These are phyloP conservation scores for Melanargia galathea DNA, from an alignment of 2,888 invertebrate species.

Conservation along the genomic window DNA sequence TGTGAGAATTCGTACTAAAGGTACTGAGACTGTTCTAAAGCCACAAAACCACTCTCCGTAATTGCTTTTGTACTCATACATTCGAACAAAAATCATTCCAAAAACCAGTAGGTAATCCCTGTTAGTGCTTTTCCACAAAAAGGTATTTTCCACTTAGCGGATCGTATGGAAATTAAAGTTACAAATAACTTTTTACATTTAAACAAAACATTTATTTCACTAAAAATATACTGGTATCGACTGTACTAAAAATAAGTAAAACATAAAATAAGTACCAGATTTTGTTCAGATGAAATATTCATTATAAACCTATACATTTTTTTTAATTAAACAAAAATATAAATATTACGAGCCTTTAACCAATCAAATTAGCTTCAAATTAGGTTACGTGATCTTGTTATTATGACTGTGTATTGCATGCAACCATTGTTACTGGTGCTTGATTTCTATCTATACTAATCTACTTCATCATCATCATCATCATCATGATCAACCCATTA, in stretches of 20 bases:
- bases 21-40: too few species aligned
- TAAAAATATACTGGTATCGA: too few species aligned
- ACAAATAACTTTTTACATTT: too few species aligned
- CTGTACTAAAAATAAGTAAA: not conserved
- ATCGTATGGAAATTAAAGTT: constrained; percentile 2
- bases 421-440: not conserved
- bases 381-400: not conserved
- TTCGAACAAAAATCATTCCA: constrained; percentile 7
- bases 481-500: too few species aligned
- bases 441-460: too few species aligned
- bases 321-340: not conserved
- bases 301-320: too few species aligned
- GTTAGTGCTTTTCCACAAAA: constrained; percentile 3
- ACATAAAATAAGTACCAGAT: not conserved
- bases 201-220: too few species aligned
- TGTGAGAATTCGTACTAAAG: too few species aligned
- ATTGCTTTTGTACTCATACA: constrained; percentile 15
- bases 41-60: constrained; percentile 9
- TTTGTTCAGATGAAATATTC: not conserved
- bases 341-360: not conserved
- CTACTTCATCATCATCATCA: too few species aligned
- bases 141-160: not conserved
- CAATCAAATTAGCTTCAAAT: not conserved
- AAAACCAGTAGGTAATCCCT: not conserved
- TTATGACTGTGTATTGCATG: not conserved